Conservation (phyloP, 2,888 invertebrate genomes). For the Cinara cedri region DNA sequence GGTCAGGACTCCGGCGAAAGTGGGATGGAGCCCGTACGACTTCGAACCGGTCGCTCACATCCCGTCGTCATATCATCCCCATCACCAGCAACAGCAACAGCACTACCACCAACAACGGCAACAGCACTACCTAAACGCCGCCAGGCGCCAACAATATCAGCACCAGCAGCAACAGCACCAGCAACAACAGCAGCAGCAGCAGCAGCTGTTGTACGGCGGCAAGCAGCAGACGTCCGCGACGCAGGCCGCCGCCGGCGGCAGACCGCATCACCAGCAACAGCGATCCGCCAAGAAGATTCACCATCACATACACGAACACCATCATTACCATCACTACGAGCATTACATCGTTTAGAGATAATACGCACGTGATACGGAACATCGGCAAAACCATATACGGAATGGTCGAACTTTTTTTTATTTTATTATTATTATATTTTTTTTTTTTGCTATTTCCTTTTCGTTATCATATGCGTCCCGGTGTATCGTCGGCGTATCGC, state of each 20-base stretch:
- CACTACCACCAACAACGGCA: too few relatives aligned
- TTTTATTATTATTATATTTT: slow-evolving; percentile 7
- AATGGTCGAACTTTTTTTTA: background rate
- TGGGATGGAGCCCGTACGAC: slow-evolving; percentile 52
- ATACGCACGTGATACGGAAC: background rate
- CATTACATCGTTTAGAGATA: slow-evolving; percentile 31
- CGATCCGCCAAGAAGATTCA: slow-evolving; percentile 33
- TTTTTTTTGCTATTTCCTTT: background rate
- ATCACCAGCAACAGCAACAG: background rate
- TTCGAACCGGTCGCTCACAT: slow-evolving; percentile 32
- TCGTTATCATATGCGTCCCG: background rate
- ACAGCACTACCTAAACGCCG: background rate
- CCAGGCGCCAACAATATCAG: background rate
- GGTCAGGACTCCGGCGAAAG: background rate
- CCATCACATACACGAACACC: slow-evolving; percentile 51
- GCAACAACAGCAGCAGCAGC: background rate
- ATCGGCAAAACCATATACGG: background rate
- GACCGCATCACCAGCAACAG: background rate
- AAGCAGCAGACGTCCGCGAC: background rate
- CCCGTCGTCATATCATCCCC: slow-evolving; percentile 3
- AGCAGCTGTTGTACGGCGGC: slow-evolving; percentile 16
- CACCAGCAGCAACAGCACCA: background rate
- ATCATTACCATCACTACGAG: slow-evolving; percentile 54
- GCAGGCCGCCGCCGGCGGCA: background rate
- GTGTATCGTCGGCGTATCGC: background rate